Percentiles rank a stretch among this genome's conserved stretches.
These are phyloP conservation scores for Cotesia chilonis DNA, from an alignment of 1,140 invertebrate species.

Conservation along the genomic window DNA sequence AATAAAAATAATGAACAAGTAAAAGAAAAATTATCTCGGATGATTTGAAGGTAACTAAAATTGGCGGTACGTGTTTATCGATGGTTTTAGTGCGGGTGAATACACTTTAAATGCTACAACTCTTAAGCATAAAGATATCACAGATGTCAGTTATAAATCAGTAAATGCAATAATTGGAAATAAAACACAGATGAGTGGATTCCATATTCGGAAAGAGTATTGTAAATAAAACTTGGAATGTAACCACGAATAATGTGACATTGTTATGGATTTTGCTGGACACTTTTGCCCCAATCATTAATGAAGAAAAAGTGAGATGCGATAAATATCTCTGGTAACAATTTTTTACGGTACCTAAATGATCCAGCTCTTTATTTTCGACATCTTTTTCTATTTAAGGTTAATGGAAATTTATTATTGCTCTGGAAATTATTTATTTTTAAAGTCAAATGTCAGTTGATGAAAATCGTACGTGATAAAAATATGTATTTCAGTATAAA, in stretches of 20 bases:
- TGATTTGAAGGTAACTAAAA: constrained; percentile 25
- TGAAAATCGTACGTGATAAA: no score
- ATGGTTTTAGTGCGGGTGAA: constrained; percentile 10
- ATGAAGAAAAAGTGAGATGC: background rate
- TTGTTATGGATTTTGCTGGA: no score
- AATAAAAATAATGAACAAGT: constrained; percentile 1
- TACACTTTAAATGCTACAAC: constrained; percentile 9
- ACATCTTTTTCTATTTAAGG: no score
- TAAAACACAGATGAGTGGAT: constrained; percentile 40
- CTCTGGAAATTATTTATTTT: no score
- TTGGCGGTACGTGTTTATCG: constrained; percentile 11
- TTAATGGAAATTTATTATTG: no score
- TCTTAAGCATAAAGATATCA: constrained; percentile 38
- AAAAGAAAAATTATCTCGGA: constrained; percentile 24
- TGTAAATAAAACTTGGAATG: constrained; percentile 30
- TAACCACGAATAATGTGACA: constrained; percentile 22
- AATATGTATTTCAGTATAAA: no score
- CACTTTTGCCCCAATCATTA: background rate
- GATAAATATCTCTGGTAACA: no score
- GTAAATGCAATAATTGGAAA: constrained; percentile 39
- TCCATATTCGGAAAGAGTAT: constrained; percentile 34
- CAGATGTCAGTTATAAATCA: constrained; percentile 39
- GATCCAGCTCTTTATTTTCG: no score
- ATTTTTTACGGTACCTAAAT: no score
- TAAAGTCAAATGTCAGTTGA: no score